Conservation (phyloP, 2,113 vertebrate species). For the Hystrix brachyura region DNA sequence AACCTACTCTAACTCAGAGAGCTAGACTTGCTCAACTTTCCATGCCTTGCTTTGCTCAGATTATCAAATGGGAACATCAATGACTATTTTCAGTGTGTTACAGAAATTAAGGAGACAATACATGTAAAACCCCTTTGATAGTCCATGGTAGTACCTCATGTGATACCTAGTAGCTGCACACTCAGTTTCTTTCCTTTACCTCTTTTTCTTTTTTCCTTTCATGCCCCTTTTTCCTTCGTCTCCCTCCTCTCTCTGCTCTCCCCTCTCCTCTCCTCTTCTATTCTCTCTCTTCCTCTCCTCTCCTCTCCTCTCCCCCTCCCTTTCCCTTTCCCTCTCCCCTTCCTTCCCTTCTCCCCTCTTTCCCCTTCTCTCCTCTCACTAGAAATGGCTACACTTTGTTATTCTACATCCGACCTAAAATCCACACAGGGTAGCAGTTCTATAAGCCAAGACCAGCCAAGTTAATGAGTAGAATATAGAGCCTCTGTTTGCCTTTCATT, state of each 20-base stretch:
- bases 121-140: neutral
- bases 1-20: neutral
- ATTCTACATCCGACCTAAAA: neutral
- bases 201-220: slow-evolving; percentile 11
- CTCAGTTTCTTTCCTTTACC: neutral
- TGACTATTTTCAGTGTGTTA: neutral
- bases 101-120: neutral
- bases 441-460: neutral
- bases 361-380: neutral
- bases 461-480: neutral
- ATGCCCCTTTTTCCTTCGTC: neutral
- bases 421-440: neutral
- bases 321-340: neutral
- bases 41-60: slow-evolving; percentile 1
- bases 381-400: neutral
- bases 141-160: neutral
- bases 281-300: neutral
- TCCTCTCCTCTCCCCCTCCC: no score
- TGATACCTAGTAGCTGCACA: neutral
- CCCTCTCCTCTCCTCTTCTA: neutral
- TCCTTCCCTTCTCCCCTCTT: neutral
- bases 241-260: neutral
- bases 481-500: neutral
- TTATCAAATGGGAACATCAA: neutral
- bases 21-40: slow-evolving; percentile 17